These are phyloP conservation scores for Rotaria sp. DNA, from an alignment of 2,888 invertebrate genomes.

Conservation along the genomic window DNA sequence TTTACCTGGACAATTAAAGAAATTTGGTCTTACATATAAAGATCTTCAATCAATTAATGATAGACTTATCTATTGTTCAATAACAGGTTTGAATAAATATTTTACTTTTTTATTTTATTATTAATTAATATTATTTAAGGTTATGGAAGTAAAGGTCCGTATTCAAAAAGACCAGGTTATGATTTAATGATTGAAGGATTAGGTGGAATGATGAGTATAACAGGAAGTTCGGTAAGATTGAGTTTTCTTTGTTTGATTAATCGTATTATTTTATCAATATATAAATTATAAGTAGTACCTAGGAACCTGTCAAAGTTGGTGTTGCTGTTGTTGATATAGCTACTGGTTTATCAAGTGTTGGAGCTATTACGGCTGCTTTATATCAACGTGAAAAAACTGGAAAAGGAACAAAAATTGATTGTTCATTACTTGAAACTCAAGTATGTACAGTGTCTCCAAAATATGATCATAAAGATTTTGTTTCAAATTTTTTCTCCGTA, in stretches of 20 bases:
- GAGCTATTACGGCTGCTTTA: slow-evolving; percentile 83
- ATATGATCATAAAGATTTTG: too few relatives aligned
- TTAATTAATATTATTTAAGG: slow-evolving; percentile 54
- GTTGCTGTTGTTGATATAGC: slow-evolving; percentile 85
- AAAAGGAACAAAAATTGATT: slow-evolving; percentile 63
- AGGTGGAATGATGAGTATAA: slow-evolving; percentile 79
- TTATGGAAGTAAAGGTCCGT: slow-evolving; percentile 79
- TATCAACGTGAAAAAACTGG: slow-evolving; percentile 67
- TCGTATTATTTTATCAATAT: slow-evolving; percentile 55
- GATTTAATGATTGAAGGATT: slow-evolving; percentile 88
- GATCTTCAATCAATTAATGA: slow-evolving; percentile 67
- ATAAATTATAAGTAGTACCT: not conserved
- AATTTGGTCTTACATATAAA: slow-evolving; percentile 71
- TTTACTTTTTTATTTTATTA: not conserved
- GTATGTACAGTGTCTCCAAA: too few relatives aligned
- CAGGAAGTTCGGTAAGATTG: slow-evolving; percentile 65
- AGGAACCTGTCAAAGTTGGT: slow-evolving; percentile 80
- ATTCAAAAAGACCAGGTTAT: slow-evolving; percentile 78
- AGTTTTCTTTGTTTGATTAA: not conserved
- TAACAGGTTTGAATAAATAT: slow-evolving; percentile 64
- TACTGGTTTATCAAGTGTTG: slow-evolving; percentile 86
- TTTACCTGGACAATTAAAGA: slow-evolving; percentile 75
- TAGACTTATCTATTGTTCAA: slow-evolving; percentile 78
- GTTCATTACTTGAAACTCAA: slow-evolving; percentile 84
- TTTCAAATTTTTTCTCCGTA: too few relatives aligned